A percentile compares a stretch with the other conserved stretches of the same genome.
These are phyloP conservation scores for Gasterosteus aculeatus DNA, from an alignment of 2,113 vertebrate genomes.

Conservation along the genomic window DNA sequence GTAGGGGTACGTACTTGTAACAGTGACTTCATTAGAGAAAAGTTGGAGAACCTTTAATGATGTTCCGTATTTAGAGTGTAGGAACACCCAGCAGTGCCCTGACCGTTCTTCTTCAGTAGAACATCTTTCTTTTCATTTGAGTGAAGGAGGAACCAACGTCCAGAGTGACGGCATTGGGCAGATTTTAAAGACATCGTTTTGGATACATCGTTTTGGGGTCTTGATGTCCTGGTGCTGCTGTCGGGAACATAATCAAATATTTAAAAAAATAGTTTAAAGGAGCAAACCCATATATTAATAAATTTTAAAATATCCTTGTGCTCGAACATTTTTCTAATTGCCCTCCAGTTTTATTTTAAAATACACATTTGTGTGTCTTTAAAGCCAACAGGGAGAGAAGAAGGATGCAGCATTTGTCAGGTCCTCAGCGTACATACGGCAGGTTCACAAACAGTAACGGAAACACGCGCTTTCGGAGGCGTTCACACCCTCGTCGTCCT, in stretches of 20 bases:
- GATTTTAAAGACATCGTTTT: conserved; percentile 25
- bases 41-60: not conserved
- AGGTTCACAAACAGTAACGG: not conserved
- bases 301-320: not conserved
- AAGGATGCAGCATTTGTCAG: not conserved
- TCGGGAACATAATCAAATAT: not conserved
- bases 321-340: not conserved
- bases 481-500: conserved; percentile 9
- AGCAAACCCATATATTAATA: not conserved
- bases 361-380: not conserved
- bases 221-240: not conserved
- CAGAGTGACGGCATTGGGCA: conserved; percentile 50
- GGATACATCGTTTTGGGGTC: conserved; percentile 14
- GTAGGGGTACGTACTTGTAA: not conserved
- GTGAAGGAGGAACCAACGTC: conserved; percentile 37
- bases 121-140: conserved; percentile 28
- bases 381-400: not conserved
- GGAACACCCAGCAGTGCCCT: not conserved
- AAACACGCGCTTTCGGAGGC: not conserved
- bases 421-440: not conserved
- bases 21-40: not conserved
- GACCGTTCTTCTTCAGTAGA: not conserved
- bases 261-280: not conserved
- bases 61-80: not conserved
- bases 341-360: not conserved